These are phyloP conservation scores for Danionella dracula DNA, from an alignment of 2,797 vertebrate genomes.

Conservation along the genomic window DNA sequence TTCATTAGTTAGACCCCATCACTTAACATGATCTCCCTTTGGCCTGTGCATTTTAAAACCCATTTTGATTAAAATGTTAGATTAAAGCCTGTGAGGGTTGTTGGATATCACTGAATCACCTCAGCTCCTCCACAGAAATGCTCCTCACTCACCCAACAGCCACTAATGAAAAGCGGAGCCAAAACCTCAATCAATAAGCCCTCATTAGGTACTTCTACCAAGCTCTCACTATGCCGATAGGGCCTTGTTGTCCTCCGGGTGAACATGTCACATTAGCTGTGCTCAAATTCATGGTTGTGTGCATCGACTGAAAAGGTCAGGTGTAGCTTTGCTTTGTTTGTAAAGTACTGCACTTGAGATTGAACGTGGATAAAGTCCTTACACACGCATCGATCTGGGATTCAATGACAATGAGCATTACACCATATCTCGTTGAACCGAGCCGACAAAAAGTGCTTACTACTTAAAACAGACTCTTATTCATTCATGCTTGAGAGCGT, in stretches of 20 bases:
- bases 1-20: neutral
- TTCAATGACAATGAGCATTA: slow-evolving; percentile 45
- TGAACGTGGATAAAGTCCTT: slow-evolving; percentile 44
- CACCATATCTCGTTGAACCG: slow-evolving; percentile 25
- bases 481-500: neutral
- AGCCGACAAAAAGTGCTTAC: neutral
- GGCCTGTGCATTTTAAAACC: slow-evolving; percentile 2
- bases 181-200: slow-evolving; percentile 66
- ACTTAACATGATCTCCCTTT: neutral
- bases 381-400: slow-evolving; percentile 50
- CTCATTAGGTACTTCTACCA: slow-evolving; percentile 65
- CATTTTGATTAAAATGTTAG: slow-evolving; percentile 25
- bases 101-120: slow-evolving; percentile 19
- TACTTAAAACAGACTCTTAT: slow-evolving; percentile 9
- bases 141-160: slow-evolving; percentile 42
- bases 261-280: slow-evolving; percentile 49
- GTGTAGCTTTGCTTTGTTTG: slow-evolving; percentile 49
- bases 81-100: slow-evolving; percentile 32
- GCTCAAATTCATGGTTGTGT: slow-evolving; percentile 52
- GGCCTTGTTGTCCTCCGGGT: slow-evolving; percentile 50
- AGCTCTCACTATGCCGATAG: slow-evolving; percentile 43
- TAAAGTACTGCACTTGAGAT: slow-evolving; percentile 51
- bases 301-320: slow-evolving; percentile 51
- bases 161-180: slow-evolving; percentile 70
- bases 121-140: slow-evolving; percentile 8